phyloP scores from a whole-genome alignment of 2,797 vertebrate species.

The Acipenser oxyrinchus region DNA sequence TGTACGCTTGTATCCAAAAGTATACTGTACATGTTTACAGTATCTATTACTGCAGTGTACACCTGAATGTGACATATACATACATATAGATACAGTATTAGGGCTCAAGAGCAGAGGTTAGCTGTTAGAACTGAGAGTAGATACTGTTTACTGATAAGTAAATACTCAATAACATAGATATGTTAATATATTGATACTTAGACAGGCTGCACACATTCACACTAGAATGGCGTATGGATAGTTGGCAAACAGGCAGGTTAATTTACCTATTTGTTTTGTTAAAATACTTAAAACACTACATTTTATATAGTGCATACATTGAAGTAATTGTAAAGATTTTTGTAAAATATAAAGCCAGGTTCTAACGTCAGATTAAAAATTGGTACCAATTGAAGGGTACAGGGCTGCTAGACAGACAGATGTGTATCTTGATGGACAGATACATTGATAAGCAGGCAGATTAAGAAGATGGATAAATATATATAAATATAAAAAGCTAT shows the following conservation, averaged over 20 bases:
- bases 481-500: slow-evolving; percentile 29
- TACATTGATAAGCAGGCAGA: background rate
- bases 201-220: slow-evolving; percentile 62
- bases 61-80: background rate
- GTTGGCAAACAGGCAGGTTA: slow-evolving; percentile 53
- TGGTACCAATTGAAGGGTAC: background rate
- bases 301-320: background rate
- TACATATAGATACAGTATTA: background rate
- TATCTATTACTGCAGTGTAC: slow-evolving; percentile 10
- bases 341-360: too few relatives aligned
- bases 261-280: slow-evolving; percentile 53
- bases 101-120: slow-evolving; percentile 34
- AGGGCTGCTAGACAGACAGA: background rate
- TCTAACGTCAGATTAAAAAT: too few relatives aligned
- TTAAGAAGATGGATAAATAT: slow-evolving; percentile 5
- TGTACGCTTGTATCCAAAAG: too few relatives aligned
- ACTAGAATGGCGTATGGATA: slow-evolving; percentile 47
- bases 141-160: slow-evolving; percentile 51
- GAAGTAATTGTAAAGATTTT: too few relatives aligned
- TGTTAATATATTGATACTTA: slow-evolving; percentile 73
- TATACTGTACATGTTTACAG: too few relatives aligned
- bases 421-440: slow-evolving; percentile 20
- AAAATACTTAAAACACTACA: too few relatives aligned
- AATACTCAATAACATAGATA: slow-evolving; percentile 75
- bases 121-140: slow-evolving; percentile 18